Evolutionary conservation across 2,797 vertebrate genomes (phyloP).

Genomic region (Mastacembelus armatus): DNA sequence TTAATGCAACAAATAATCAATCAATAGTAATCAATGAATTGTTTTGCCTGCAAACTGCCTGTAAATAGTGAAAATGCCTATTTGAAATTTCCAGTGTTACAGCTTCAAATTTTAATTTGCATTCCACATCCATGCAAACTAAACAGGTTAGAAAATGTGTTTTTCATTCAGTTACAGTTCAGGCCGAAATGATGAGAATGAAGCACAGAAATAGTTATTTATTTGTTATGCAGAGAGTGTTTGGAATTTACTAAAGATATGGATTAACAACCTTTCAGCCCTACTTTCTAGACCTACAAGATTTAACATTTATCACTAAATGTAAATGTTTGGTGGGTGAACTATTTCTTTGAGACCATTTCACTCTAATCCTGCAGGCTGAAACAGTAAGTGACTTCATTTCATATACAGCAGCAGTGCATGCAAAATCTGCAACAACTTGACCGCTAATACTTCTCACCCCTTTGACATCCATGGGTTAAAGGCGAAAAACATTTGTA

Average conservation of each 20-base stretch:
- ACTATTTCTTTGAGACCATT: background rate
- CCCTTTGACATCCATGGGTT: conserved; percentile 28
- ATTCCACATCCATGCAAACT: background rate
- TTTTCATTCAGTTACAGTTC: background rate
- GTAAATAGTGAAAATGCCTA: no score
- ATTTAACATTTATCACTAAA: background rate
- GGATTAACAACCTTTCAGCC: background rate
- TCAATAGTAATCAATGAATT: no score
- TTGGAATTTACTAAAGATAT: background rate
- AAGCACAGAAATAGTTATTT: no score
- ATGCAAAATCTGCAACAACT: conserved; percentile 28
- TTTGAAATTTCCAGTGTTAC: no score
- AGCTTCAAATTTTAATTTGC: no score
- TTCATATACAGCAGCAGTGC: conserved; percentile 20
- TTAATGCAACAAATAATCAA: background rate
- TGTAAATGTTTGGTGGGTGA: background rate
- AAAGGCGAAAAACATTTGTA: conserved; percentile 32
- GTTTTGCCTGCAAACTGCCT: no score
- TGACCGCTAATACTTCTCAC: conserved; percentile 16
- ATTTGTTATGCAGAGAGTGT: no score
- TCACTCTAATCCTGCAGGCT: background rate
- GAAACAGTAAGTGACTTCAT: conserved; percentile 23
- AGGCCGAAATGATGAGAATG: no score
- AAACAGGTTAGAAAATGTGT: background rate
- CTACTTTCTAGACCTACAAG: background rate